Percentiles rank a stretch among this genome's conserved stretches.
Evolutionary conservation across 2,888 invertebrate species (phyloP).

Genomic region (Folsomia candida): DNA sequence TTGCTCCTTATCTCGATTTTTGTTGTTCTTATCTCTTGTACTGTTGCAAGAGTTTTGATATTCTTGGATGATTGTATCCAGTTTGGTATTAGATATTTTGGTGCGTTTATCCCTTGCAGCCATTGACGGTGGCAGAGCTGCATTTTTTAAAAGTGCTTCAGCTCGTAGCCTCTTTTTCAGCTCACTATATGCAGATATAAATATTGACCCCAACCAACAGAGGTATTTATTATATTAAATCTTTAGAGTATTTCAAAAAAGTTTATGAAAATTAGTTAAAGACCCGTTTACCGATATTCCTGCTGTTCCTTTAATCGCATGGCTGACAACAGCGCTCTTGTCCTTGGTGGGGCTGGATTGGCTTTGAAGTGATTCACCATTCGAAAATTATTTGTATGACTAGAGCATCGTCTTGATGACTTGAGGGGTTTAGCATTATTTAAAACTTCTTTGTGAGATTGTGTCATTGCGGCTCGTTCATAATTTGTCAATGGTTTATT

Average conservation of each 20-base stretch:
- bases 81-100: constrained; percentile 34
- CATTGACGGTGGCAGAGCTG: constrained; percentile 49
- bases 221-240: neutral
- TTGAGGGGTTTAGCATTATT: constrained; percentile 43
- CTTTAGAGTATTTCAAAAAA: constrained; percentile 1
- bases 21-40: constrained; percentile 16
- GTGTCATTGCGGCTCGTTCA: neutral
- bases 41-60: constrained; percentile 30
- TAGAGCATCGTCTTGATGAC: constrained; percentile 19
- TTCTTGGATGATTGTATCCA: constrained; percentile 34
- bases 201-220: neutral
- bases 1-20: constrained; percentile 17
- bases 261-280: neutral
- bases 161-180: constrained; percentile 45
- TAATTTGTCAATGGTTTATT: neutral
- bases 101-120: constrained; percentile 42
- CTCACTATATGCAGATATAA: constrained; percentile 28
- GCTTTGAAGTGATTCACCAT: constrained; percentile 47
- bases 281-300: constrained; percentile 40
- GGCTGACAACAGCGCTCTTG: constrained; percentile 45
- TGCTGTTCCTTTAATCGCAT: constrained; percentile 48
- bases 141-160: constrained; percentile 44
- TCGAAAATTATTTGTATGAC: constrained; percentile 24
- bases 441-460: constrained; percentile 19
- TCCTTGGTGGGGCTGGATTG: constrained; percentile 49